phyloP scores from a whole-genome alignment of 2,888 invertebrate species.

The Hyposoter dolosus region DNA sequence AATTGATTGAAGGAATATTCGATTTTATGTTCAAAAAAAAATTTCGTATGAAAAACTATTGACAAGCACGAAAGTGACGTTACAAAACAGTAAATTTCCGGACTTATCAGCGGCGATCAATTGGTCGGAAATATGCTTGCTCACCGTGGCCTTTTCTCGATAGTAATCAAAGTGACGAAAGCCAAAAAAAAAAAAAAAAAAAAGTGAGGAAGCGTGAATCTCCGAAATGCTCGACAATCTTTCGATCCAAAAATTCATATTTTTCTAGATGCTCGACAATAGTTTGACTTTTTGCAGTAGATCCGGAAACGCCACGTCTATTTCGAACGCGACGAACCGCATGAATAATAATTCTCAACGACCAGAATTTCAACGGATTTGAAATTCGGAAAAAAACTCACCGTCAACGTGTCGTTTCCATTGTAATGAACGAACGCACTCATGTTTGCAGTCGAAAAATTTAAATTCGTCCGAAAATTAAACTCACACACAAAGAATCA shows the following conservation, averaged over 20 bases:
- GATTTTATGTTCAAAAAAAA: neutral
- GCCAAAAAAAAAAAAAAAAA: neutral
- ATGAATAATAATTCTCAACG: neutral
- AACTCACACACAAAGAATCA: neutral
- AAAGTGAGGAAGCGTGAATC: neutral
- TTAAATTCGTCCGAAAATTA: neutral
- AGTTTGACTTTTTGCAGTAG: neutral
- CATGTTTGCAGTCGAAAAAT: slow-evolving; percentile 66
- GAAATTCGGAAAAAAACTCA: slow-evolving; percentile 72
- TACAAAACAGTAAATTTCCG: neutral
- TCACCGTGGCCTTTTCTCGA: neutral
- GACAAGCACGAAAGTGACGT: neutral
- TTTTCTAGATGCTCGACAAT: neutral
- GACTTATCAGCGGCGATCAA: neutral
- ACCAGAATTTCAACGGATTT: slow-evolving; percentile 28
- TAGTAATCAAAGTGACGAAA: neutral
- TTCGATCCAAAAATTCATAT: no score
- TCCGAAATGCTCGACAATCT: neutral
- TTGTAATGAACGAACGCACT: slow-evolving; percentile 75
- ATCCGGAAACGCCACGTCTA: neutral
- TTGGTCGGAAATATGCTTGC: neutral
- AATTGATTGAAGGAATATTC: neutral
- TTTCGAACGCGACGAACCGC: neutral
- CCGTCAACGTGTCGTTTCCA: slow-evolving; percentile 75
- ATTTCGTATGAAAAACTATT: neutral